Evolutionary conservation across 2,888 invertebrate genomes (phyloP).

Genomic region (Petrolisthes cinctipes): DNA sequence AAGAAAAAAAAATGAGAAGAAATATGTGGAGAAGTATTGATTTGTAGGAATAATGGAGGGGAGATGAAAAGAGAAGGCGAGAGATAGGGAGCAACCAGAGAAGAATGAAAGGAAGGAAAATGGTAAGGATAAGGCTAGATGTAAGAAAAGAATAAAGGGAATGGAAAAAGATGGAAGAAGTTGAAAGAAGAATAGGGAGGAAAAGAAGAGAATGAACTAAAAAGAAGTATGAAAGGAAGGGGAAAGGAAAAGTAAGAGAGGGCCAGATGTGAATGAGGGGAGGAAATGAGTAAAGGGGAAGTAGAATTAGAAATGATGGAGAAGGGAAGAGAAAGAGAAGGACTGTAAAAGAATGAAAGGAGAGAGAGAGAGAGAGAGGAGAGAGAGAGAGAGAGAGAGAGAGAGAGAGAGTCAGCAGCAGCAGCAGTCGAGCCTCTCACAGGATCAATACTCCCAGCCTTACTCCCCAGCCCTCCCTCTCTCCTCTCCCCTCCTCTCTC

Average conservation of each 20-base stretch:
- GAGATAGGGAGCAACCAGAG: neutral
- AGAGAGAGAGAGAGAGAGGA: neutral
- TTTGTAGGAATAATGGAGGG: neutral
- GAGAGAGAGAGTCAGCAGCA: neutral
- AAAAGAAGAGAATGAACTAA: neutral
- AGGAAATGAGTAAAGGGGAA: neutral
- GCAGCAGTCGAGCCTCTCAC: neutral
- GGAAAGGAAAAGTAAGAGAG: neutral
- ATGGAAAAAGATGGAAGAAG: neutral
- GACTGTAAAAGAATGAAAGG: neutral
- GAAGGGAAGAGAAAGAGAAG: neutral
- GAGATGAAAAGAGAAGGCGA: neutral
- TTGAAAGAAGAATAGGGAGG: neutral
- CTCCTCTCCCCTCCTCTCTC: slow-evolving; percentile 18
- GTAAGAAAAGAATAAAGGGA: neutral
- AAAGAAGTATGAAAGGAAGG: neutral
- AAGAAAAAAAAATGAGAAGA: neutral
- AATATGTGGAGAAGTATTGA: neutral
- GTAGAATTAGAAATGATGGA: neutral
- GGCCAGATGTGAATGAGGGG: neutral
- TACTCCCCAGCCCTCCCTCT: slow-evolving; percentile 27
- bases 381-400: slow-evolving; percentile 12
- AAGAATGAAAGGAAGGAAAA: neutral
- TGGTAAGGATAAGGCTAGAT: neutral
- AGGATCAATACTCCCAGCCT: slow-evolving; percentile 52